Conservation (phyloP, 2,113 vertebrate species). For the Bubo scandiacus region DNA sequence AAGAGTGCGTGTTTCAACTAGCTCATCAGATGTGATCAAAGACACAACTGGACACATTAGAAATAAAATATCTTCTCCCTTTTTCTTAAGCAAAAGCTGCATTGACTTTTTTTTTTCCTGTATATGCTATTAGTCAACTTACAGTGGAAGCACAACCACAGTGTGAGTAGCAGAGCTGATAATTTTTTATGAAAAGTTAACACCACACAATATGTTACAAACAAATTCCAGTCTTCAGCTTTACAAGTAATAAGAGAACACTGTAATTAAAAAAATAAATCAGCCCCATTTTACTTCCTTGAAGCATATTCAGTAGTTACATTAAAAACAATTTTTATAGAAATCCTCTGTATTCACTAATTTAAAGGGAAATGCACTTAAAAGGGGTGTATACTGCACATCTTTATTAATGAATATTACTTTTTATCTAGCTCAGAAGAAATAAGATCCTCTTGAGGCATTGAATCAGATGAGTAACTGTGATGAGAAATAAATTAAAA, state of each 20-base stretch:
- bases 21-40: conserved; percentile 6
- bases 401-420: conserved; percentile 34
- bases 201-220: conserved; percentile 14
- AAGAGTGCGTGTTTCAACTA: neutral
- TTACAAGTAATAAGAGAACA: conserved; percentile 49
- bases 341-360: conserved; percentile 26
- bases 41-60: neutral
- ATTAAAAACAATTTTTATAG: conserved; percentile 28
- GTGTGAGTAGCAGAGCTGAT: conserved; percentile 7
- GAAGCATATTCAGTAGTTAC: conserved; percentile 3
- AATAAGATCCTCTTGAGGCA: neutral
- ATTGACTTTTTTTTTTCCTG: neutral
- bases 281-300: conserved; percentile 32
- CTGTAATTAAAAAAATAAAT: conserved; percentile 23
- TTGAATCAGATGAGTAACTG: neutral
- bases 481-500: conserved; percentile 6
- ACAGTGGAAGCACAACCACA: conserved; percentile 30
- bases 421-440: conserved; percentile 18
- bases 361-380: conserved; percentile 48
- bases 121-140: neutral
- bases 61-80: neutral
- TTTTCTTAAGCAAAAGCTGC: neutral
- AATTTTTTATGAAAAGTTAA: conserved; percentile 52
- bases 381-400: neutral
- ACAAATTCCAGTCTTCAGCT: conserved; percentile 37